Percentiles rank a stretch among this genome's conserved stretches.
phyloP scores from a whole-genome alignment of 2,888 invertebrate species.

The Yponomeuta malinellus region DNA sequence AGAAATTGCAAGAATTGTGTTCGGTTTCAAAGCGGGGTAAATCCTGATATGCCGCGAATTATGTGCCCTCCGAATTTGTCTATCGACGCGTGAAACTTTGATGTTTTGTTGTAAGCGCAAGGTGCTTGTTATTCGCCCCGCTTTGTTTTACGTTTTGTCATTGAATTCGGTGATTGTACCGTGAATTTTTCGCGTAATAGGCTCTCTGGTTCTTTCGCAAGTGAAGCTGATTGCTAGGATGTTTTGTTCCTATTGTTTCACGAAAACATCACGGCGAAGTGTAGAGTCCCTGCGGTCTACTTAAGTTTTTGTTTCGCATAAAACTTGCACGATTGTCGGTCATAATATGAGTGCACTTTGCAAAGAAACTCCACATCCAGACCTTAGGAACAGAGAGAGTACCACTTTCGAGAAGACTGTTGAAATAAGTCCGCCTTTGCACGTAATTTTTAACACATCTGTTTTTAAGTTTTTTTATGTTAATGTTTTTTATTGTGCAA shows the following conservation, averaged over 20 bases:
- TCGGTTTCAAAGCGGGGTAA: constrained; percentile 22
- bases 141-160: constrained; percentile 16
- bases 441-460: too few relatives aligned
- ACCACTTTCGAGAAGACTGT: too few relatives aligned
- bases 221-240: constrained; percentile 12
- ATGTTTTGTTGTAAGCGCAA: constrained; percentile 30
- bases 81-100: constrained; percentile 27
- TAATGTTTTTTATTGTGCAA: too few relatives aligned
- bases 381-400: too few relatives aligned
- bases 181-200: constrained; percentile 27
- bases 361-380: too few relatives aligned
- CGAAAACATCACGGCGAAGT: neutral
- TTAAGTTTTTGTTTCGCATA: too few relatives aligned
- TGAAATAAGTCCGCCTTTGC: too few relatives aligned
- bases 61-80: constrained; percentile 18
- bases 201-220: constrained; percentile 5
- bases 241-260: neutral
- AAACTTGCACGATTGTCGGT: too few relatives aligned
- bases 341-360: too few relatives aligned
- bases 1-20: neutral
- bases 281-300: too few relatives aligned
- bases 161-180: constrained; percentile 28
- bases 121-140: constrained; percentile 12
- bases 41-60: constrained; percentile 19
- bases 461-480: too few relatives aligned